Conservation (phyloP, 2,888 invertebrate species). For the Lordiphosa fenestrarum region DNA sequence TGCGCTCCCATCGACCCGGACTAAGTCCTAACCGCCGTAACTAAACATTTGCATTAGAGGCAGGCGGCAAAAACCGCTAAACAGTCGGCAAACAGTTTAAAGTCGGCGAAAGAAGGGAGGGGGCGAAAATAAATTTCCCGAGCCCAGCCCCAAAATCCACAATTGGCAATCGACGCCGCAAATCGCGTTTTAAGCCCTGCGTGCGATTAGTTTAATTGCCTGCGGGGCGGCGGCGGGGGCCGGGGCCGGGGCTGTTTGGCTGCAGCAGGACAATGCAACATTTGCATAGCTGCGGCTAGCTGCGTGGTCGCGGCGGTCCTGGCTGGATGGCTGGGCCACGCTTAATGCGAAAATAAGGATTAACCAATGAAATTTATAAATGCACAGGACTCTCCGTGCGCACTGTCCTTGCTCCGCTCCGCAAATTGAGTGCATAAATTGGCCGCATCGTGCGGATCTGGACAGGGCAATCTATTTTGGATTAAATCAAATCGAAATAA, state of each 20-base stretch:
- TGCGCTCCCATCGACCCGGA: no score
- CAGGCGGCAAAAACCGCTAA: slow-evolving; percentile 58
- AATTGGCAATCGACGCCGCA: slow-evolving; percentile 71
- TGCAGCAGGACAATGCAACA: slow-evolving; percentile 70
- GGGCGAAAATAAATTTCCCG: slow-evolving; percentile 47
- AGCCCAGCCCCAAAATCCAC: slow-evolving; percentile 23
- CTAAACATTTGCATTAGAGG: slow-evolving; percentile 64
- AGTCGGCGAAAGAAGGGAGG: slow-evolving; percentile 15
- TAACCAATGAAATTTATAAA: slow-evolving; percentile 80
- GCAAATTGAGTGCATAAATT: slow-evolving; percentile 77
- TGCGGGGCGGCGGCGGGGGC: not conserved
- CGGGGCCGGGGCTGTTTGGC: slow-evolving; percentile 6
- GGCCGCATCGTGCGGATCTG: slow-evolving; percentile 37
- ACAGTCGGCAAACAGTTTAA: slow-evolving; percentile 65
- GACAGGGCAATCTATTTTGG: slow-evolving; percentile 78
- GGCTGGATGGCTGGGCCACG: slow-evolving; percentile 5
- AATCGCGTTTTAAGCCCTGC: slow-evolving; percentile 78
- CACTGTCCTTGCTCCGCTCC: slow-evolving; percentile 16
- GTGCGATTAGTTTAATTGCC: slow-evolving; percentile 81
- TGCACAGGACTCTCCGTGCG: slow-evolving; percentile 43
- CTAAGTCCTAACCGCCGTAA: slow-evolving; percentile 25
- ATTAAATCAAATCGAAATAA: slow-evolving; percentile 81
- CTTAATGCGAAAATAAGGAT: slow-evolving; percentile 77
- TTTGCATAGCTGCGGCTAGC: slow-evolving; percentile 58
- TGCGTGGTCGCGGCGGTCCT: slow-evolving; percentile 12